Percentiles rank a stretch among this genome's conserved stretches.
phyloP scores from a whole-genome alignment of 2,888 invertebrate genomes.

The Eupithecia vulgata region DNA sequence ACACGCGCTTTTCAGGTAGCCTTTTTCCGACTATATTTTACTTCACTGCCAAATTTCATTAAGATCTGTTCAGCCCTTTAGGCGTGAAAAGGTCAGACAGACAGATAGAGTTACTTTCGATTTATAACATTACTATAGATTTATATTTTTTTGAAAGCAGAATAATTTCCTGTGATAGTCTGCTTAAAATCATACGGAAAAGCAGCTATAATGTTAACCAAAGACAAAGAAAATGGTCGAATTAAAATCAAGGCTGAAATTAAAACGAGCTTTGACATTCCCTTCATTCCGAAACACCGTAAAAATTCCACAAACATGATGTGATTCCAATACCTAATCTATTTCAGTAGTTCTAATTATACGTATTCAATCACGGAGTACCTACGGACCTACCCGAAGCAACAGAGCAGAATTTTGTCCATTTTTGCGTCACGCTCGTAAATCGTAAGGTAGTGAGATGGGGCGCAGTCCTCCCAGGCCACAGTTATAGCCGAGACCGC shows the following conservation, averaged over 20 bases:
- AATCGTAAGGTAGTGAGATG: constrained; percentile 74
- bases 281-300: constrained; percentile 22
- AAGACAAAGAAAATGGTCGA: constrained; percentile 23
- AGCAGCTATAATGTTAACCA: not conserved
- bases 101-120: too few species aligned
- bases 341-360: constrained; percentile 30
- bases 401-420: constrained; percentile 59
- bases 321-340: constrained; percentile 30
- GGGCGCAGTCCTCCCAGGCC: constrained; percentile 58
- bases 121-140: too few species aligned
- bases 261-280: constrained; percentile 30
- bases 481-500: constrained; percentile 73
- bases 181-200: not conserved
- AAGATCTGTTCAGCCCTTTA: too few species aligned
- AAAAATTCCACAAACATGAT: constrained; percentile 34
- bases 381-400: constrained; percentile 29
- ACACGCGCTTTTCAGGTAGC: too few species aligned
- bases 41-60: too few species aligned
- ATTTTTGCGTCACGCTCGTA: constrained; percentile 78
- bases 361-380: constrained; percentile 30
- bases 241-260: constrained; percentile 24
- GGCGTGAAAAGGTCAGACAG: too few species aligned
- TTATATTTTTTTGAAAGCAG: not conserved
- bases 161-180: not conserved
- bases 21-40: too few species aligned